These are phyloP conservation scores for Pungitius pungitius DNA, from an alignment of 2,113 vertebrate species.

Conservation along the genomic window DNA sequence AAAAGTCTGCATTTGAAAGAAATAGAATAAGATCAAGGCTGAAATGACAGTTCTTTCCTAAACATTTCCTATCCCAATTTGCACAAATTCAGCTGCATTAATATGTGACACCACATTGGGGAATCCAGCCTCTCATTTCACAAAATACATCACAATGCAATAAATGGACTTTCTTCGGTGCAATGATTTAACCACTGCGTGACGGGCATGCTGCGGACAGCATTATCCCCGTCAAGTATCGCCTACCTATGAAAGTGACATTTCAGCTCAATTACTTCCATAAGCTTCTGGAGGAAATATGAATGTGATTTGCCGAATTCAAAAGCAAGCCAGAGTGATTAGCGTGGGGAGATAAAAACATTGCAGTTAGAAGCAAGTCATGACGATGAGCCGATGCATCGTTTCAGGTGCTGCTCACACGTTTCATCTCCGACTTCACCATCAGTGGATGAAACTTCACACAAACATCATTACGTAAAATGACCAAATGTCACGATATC, in stretches of 20 bases:
- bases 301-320: neutral
- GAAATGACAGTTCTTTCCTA: slow-evolving; percentile 26
- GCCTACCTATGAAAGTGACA: neutral
- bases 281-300: neutral
- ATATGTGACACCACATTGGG: neutral
- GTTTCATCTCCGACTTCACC: neutral
- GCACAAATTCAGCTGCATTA: slow-evolving; percentile 29
- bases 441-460: neutral
- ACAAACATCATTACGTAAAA: neutral
- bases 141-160: neutral
- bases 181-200: neutral
- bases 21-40: slow-evolving; percentile 43
- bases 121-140: slow-evolving; percentile 5
- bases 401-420: slow-evolving; percentile 37
- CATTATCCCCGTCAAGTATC: slow-evolving; percentile 1
- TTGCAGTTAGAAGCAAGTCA: slow-evolving; percentile 20
- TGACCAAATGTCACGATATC: slow-evolving; percentile 26
- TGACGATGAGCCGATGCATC: slow-evolving; percentile 11
- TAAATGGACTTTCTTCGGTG: neutral
- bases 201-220: neutral
- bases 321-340: neutral
- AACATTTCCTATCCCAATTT: slow-evolving; percentile 50
- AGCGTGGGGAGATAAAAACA: slow-evolving; percentile 2
- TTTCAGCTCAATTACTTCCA: slow-evolving; percentile 11
- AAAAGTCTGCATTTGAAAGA: slow-evolving; percentile 46